Evolutionary conservation across 1,140 invertebrate genomes (phyloP).

Genomic region (Papilio aristodemus): DNA sequence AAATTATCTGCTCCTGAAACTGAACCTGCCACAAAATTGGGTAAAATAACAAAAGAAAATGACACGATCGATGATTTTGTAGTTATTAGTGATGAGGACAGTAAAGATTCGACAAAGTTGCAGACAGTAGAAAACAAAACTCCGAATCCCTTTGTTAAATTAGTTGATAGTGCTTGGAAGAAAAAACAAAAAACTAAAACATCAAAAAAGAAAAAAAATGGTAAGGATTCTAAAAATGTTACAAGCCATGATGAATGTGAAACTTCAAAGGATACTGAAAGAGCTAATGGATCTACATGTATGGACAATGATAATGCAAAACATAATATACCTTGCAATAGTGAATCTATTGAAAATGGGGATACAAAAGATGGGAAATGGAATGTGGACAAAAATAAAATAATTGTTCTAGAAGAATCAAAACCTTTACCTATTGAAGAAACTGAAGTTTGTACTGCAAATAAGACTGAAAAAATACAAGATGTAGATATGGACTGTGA

Average conservation of each 20-base stretch:
- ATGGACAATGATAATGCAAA: slow-evolving; percentile 49
- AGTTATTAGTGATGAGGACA: slow-evolving; percentile 70
- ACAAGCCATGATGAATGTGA: slow-evolving; percentile 21
- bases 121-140: slow-evolving; percentile 46
- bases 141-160: slow-evolving; percentile 65
- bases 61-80: slow-evolving; percentile 50
- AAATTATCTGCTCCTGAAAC: slow-evolving; percentile 61
- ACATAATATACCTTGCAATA: slow-evolving; percentile 2
- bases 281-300: slow-evolving; percentile 35
- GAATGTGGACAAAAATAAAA: neutral
- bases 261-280: slow-evolving; percentile 11
- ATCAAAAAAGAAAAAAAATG: slow-evolving; percentile 54
- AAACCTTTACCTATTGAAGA: slow-evolving; percentile 5
- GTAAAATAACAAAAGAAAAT: slow-evolving; percentile 66
- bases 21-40: slow-evolving; percentile 60
- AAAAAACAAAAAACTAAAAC: slow-evolving; percentile 65
- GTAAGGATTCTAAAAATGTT: slow-evolving; percentile 40
- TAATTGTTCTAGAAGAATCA: slow-evolving; percentile 7
- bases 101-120: slow-evolving; percentile 42
- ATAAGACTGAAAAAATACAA: slow-evolving; percentile 12
- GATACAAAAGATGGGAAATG: slow-evolving; percentile 9
- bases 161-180: slow-evolving; percentile 66
- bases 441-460: neutral
- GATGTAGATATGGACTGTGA: neutral
- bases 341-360: neutral